These are phyloP conservation scores for Deroplatys truncata DNA, from an alignment of 2,888 invertebrate genomes.

Conservation along the genomic window DNA sequence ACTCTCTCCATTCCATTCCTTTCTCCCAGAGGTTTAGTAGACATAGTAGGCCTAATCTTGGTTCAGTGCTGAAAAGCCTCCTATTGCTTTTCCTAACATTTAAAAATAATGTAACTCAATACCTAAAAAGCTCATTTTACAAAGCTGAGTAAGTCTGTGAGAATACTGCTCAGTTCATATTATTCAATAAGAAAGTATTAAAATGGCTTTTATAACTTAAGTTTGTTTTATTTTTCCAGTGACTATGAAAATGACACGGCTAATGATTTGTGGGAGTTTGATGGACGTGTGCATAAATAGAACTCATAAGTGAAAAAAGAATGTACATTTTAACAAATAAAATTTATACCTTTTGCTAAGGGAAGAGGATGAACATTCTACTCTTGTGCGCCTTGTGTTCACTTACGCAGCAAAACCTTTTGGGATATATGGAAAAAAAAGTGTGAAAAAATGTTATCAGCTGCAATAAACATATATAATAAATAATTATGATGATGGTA, in stretches of 20 bases:
- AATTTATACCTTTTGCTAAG: neutral
- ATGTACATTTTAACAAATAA: neutral
- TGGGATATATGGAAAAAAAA: neutral
- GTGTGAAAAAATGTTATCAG: neutral
- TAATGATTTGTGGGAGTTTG: neutral
- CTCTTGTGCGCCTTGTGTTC: neutral
- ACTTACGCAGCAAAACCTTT: neutral
- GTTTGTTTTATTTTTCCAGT: neutral
- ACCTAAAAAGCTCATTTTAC: too few relatives aligned
- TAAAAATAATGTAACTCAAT: too few relatives aligned
- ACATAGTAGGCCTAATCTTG: too few relatives aligned
- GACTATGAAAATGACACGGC: neutral
- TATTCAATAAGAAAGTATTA: neutral
- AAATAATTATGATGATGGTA: neutral
- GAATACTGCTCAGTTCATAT: too few relatives aligned
- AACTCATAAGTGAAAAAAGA: neutral
- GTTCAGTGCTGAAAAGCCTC: too few relatives aligned
- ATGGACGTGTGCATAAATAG: conserved; percentile 8
- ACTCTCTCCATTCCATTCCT: too few relatives aligned
- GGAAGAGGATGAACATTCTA: neutral
- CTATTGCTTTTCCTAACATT: too few relatives aligned
- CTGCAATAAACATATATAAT: neutral
- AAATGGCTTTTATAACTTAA: neutral
- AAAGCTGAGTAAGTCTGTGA: too few relatives aligned
- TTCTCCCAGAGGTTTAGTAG: too few relatives aligned